These are phyloP conservation scores for Glossophaga mutica DNA, from an alignment of 2,797 vertebrate species.

Conservation along the genomic window DNA sequence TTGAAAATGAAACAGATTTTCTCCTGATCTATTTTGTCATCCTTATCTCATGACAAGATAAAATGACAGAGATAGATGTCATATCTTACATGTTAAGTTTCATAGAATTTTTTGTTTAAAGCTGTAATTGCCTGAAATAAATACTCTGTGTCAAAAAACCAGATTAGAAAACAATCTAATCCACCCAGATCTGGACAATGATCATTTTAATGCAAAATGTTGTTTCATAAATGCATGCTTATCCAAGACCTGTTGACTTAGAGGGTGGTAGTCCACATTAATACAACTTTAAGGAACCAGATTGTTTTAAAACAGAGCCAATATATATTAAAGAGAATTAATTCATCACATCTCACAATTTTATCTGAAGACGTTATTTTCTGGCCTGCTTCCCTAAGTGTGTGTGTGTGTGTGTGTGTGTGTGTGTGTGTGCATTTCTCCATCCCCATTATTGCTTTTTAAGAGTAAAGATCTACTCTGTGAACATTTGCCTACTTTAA, in stretches of 20 bases:
- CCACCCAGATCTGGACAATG: background rate
- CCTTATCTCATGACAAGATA: background rate
- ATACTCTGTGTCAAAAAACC: constrained; percentile 35
- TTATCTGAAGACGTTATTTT: constrained; percentile 61
- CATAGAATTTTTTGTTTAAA: background rate
- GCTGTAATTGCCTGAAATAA: constrained; percentile 3
- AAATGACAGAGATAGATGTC: background rate
- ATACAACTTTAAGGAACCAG: constrained; percentile 21
- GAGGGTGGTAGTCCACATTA: constrained; percentile 58
- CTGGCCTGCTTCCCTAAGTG: constrained; percentile 46
- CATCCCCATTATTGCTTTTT: constrained; percentile 11
- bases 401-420: too few relatives aligned
- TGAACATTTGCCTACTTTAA: constrained; percentile 42
- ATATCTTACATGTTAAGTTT: background rate
- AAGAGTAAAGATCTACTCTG: constrained; percentile 28
- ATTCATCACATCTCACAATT: constrained; percentile 46
- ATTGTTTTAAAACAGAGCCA: constrained; percentile 65
- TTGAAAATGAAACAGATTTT: constrained; percentile 39
- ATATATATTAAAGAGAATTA: constrained; percentile 63
- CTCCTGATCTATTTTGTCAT: constrained; percentile 11
- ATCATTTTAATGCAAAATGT: constrained; percentile 43
- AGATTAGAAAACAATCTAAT: constrained; percentile 22
- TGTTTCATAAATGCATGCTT: constrained; percentile 34
- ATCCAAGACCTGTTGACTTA: constrained; percentile 35
- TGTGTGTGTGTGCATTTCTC: background rate